Conservation (phyloP, 2,888 invertebrate species). For the Podotricha telesiphe region DNA sequence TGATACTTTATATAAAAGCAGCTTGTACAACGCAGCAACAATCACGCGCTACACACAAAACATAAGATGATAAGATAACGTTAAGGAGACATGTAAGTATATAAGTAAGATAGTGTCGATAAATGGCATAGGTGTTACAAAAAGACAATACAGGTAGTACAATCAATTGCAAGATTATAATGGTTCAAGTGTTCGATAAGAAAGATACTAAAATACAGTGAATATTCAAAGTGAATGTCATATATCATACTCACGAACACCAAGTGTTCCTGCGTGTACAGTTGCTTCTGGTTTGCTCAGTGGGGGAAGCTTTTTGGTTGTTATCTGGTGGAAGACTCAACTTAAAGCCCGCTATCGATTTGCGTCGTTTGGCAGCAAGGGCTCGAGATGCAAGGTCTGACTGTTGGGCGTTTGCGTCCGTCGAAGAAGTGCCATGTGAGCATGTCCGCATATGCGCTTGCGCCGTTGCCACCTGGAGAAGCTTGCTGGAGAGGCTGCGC, state of each 20-base stretch:
- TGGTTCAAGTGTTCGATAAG: constrained; percentile 36
- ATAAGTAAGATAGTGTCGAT: constrained; percentile 53
- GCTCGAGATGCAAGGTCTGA: constrained; percentile 73
- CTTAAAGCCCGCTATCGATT: constrained; percentile 75
- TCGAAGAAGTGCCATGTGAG: constrained; percentile 61
- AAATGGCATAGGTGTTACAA: constrained; percentile 49
- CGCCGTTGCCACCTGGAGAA: constrained; percentile 78
- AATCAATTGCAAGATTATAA: constrained; percentile 29
- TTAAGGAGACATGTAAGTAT: constrained; percentile 57
- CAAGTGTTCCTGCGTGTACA: constrained; percentile 79
- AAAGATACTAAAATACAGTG: constrained; percentile 16
- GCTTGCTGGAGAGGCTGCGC: constrained; percentile 72
- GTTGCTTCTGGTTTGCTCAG: constrained; percentile 62
- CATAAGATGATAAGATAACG: constrained; percentile 57
- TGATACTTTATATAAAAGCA: constrained; percentile 11
- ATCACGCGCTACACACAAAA: constrained; percentile 52
- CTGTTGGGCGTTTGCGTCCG: constrained; percentile 62
- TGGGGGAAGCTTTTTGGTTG: constrained; percentile 58
- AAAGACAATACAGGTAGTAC: constrained; percentile 35
- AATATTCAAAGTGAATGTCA: constrained; percentile 27
- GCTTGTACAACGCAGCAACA: constrained; percentile 51
- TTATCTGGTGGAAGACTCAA: constrained; percentile 67
- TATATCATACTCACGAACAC: constrained; percentile 69
- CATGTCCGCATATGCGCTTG: constrained; percentile 79
- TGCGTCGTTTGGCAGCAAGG: constrained; percentile 76